These are phyloP conservation scores for Carterocephalus palaemon DNA, from an alignment of 2,888 invertebrate species.

Conservation along the genomic window DNA sequence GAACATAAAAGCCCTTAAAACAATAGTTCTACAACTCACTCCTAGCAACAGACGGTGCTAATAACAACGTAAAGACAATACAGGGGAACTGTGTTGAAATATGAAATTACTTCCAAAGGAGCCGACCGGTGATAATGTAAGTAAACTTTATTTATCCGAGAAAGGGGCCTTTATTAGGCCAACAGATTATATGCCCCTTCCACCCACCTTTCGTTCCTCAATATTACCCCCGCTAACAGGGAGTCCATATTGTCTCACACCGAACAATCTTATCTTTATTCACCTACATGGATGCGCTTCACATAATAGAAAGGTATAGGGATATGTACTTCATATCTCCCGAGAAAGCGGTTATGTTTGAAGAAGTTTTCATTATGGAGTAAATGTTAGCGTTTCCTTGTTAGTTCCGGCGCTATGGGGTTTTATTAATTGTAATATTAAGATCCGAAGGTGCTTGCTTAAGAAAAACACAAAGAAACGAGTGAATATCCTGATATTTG, in stretches of 20 bases:
- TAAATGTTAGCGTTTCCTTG: conserved; percentile 1
- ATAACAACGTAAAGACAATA: conserved; percentile 21
- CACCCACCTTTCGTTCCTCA: conserved; percentile 27
- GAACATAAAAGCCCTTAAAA: conserved; percentile 16
- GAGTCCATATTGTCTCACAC: conserved; percentile 32
- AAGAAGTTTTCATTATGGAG: conserved; percentile 9
- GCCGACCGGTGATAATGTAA: conserved; percentile 30
- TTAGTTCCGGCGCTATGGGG: background rate
- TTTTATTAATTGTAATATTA: background rate
- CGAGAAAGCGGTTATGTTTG: conserved; percentile 4
- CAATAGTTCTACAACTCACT: conserved; percentile 22
- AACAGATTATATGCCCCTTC: conserved; percentile 40
- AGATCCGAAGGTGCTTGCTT: too few relatives aligned
- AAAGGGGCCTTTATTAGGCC: conserved; percentile 50
- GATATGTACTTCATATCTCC: conserved; percentile 12
- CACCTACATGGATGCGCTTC: conserved; percentile 23
- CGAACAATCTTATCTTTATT: conserved; percentile 35
- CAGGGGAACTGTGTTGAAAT: conserved; percentile 29
- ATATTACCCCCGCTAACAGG: conserved; percentile 41
- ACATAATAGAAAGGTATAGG: conserved; percentile 15
- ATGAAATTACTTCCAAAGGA: conserved; percentile 35
- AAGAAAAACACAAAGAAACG: too few relatives aligned
- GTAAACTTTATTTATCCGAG: conserved; percentile 39
- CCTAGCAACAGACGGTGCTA: conserved; percentile 9
- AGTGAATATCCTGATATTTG: too few relatives aligned